Percentiles rank a stretch among this genome's conserved stretches.
Conservation (phyloP, 2,113 vertebrate species). For the Gobius niger region DNA sequence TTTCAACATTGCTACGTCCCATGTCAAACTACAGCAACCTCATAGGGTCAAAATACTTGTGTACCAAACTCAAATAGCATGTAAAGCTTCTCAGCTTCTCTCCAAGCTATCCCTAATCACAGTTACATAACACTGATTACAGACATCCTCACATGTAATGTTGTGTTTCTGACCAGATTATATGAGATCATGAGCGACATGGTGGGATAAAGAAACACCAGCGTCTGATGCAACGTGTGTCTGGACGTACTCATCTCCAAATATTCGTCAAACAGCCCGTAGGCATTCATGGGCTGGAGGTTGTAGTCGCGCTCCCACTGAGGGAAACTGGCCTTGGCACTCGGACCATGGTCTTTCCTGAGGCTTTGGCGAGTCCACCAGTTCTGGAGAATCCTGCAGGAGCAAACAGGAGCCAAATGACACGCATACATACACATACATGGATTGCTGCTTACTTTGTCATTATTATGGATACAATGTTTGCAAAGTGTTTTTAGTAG, state of each 20-base stretch:
- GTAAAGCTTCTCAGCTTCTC: slow-evolving; percentile 9
- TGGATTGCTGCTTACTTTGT: neutral
- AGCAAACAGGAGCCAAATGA: neutral
- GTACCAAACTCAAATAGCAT: neutral
- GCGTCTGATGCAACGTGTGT: neutral
- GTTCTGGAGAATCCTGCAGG: slow-evolving; percentile 85
- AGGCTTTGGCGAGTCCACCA: slow-evolving; percentile 91
- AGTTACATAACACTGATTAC: slow-evolving; percentile 34
- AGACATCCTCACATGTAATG: slow-evolving; percentile 14
- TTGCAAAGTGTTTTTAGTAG: too few species aligned
- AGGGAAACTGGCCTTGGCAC: slow-evolving; percentile 79
- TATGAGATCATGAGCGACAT: neutral
- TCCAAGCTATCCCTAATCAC: slow-evolving; percentile 18
- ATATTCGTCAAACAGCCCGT: slow-evolving; percentile 96
- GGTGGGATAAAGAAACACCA: too few species aligned
- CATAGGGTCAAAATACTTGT: neutral
- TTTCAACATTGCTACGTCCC: too few species aligned
- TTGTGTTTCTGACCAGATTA: slow-evolving; percentile 28
- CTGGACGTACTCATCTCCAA: slow-evolving; percentile 92
- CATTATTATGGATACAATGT: neutral
- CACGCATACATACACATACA: too few species aligned
- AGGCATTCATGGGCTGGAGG: slow-evolving; percentile 91
- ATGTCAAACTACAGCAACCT: neutral
- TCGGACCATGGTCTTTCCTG: slow-evolving; percentile 80
- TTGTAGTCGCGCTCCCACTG: slow-evolving; percentile 96